Evolutionary conservation across 2,888 invertebrate genomes (phyloP).

Genomic region (Oscheius sp.): DNA sequence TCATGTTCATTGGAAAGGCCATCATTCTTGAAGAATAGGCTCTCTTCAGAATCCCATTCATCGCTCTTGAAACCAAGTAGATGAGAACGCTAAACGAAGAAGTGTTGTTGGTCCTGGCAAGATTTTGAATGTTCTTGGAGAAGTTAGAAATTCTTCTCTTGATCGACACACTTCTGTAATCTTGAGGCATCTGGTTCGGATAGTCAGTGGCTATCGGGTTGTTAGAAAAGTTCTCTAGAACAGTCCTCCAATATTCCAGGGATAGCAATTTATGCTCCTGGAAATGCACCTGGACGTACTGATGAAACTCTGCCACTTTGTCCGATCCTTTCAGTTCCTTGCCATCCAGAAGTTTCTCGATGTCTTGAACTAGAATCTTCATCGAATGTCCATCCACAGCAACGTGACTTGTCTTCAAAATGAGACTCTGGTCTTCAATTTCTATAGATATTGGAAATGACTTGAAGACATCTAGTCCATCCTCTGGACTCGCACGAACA

Average conservation of each 20-base stretch:
- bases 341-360: slow-evolving; percentile 4
- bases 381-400: slow-evolving; percentile 29
- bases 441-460: not conserved
- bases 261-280: not conserved
- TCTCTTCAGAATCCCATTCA: not conserved
- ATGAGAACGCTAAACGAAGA: slow-evolving; percentile 17
- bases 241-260: slow-evolving; percentile 2
- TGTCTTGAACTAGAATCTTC: slow-evolving; percentile 13
- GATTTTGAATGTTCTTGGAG: not conserved
- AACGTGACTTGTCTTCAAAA: slow-evolving; percentile 18
- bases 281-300: not conserved
- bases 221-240: not conserved
- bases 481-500: not conserved
- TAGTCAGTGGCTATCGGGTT: not conserved
- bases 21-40: not conserved
- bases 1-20: slow-evolving; percentile 24
- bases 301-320: slow-evolving; percentile 13
- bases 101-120: not conserved
- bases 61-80: not conserved
- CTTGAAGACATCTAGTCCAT: slow-evolving; percentile 11
- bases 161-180: not conserved
- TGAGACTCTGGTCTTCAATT: not conserved
- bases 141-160: not conserved
- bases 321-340: not conserved
- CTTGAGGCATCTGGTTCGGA: not conserved